These are phyloP conservation scores for Mongoloraphidia duomilia DNA, from an alignment of 2,888 invertebrate species.

Conservation along the genomic window DNA sequence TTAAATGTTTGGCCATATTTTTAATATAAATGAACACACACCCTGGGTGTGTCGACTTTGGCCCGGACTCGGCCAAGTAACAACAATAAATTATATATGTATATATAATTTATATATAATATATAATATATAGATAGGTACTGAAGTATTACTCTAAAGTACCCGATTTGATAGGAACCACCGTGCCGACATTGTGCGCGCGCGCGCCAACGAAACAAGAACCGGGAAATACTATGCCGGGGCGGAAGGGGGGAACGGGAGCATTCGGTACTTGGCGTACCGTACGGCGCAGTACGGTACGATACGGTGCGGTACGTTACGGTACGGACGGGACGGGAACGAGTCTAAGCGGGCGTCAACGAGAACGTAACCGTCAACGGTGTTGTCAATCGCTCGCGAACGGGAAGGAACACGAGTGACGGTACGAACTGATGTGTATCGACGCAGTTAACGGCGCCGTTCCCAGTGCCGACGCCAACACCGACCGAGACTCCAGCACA, in stretches of 20 bases:
- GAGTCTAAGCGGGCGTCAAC: slow-evolving; percentile 73
- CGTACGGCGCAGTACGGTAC: not conserved
- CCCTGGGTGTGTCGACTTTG: not conserved
- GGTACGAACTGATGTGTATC: slow-evolving; percentile 55
- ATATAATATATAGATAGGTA: slow-evolving; percentile 2
- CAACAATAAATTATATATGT: not conserved
- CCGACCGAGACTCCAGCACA: slow-evolving; percentile 27
- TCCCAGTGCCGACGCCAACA: not conserved
- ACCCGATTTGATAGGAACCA: slow-evolving; percentile 7
- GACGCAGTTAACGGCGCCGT: slow-evolving; percentile 1
- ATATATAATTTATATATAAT: not conserved
- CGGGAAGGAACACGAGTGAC: slow-evolving; percentile 87
- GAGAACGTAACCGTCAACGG: slow-evolving; percentile 84
- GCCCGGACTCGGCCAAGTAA: not conserved
- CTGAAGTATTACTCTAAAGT: not conserved
- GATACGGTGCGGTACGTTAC: not conserved
- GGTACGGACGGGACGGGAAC: not conserved
- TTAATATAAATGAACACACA: slow-evolving; percentile 1
- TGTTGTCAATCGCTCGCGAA: slow-evolving; percentile 71
- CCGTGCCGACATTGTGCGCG: slow-evolving; percentile 2
- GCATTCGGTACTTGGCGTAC: not conserved
- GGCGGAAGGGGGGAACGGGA: not conserved
- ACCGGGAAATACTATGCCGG: not conserved
- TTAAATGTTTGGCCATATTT: slow-evolving; percentile 2
- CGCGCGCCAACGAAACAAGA: not conserved